Evolutionary conservation across 2,888 invertebrate species (phyloP).

Genomic region (Ophioninae sp.): DNA sequence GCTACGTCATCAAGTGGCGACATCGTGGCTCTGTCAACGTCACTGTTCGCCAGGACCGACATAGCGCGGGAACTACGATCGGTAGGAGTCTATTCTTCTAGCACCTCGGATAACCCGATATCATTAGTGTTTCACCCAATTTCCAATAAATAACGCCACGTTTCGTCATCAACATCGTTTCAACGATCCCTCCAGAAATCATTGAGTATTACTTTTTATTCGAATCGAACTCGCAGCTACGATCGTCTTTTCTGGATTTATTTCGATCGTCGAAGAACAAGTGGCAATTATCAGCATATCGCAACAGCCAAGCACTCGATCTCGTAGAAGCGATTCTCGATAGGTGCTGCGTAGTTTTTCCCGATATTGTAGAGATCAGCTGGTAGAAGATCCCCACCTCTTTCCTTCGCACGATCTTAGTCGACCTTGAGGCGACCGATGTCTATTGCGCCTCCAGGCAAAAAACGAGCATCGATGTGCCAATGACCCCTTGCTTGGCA

Average conservation of each 20-base stretch:
- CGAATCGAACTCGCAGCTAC: too few relatives aligned
- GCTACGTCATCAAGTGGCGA: constrained; percentile 79
- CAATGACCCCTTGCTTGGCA: constrained; percentile 36
- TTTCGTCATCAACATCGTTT: constrained; percentile 28
- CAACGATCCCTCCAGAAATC: background rate
- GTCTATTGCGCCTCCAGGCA: constrained; percentile 57
- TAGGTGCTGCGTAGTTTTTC: constrained; percentile 1
- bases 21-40: constrained; percentile 75
- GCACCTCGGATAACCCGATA: background rate
- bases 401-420: constrained; percentile 35
- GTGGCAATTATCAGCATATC: background rate
- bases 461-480: constrained; percentile 50
- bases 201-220: constrained; percentile 5
- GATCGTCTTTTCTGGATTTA: background rate
- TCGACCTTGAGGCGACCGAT: constrained; percentile 57
- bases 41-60: constrained; percentile 75
- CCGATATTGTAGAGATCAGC: constrained; percentile 33
- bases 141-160: background rate
- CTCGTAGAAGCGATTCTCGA: constrained; percentile 1
- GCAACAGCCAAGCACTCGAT: background rate
- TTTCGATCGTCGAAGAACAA: background rate
- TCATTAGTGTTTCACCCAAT: background rate
- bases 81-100: background rate
- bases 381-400: constrained; percentile 19
- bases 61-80: constrained; percentile 64